Evolutionary conservation across 2,113 vertebrate species (phyloP).

Genomic region (Ptychochromis oligacanthus): DNA sequence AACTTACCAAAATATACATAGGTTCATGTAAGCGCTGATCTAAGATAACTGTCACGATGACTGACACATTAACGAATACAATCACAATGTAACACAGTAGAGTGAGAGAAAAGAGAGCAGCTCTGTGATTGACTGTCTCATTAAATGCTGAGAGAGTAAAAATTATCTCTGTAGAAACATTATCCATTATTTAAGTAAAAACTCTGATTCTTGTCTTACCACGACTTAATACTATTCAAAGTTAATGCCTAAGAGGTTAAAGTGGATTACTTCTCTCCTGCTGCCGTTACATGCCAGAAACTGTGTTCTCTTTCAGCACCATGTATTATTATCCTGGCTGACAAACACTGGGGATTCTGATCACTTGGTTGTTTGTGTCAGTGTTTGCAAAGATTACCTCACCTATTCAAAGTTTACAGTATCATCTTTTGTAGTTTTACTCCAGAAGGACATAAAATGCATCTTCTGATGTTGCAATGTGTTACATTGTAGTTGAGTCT

Average conservation of each 20-base stretch:
- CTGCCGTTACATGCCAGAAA: not conserved
- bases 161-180: not conserved
- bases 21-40: constrained; percentile 5
- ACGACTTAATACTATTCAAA: not conserved
- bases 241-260: not conserved
- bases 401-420: not conserved
- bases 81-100: not conserved
- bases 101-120: not conserved
- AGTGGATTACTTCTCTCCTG: not conserved
- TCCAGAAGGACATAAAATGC: too few relatives aligned
- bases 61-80: not conserved
- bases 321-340: not conserved
- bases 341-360: not conserved
- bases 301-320: not conserved
- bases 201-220: not conserved
- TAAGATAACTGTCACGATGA: not conserved
- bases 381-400: not conserved
- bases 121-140: not conserved
- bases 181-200: not conserved
- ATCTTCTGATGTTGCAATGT: too few relatives aligned
- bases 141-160: constrained; percentile 8
- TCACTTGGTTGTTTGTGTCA: not conserved
- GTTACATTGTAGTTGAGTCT: too few relatives aligned
- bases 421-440: not conserved
- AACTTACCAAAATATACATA: constrained; percentile 3